phyloP scores from a whole-genome alignment of 2,888 invertebrate species.

The Andrena chrysosceles region DNA sequence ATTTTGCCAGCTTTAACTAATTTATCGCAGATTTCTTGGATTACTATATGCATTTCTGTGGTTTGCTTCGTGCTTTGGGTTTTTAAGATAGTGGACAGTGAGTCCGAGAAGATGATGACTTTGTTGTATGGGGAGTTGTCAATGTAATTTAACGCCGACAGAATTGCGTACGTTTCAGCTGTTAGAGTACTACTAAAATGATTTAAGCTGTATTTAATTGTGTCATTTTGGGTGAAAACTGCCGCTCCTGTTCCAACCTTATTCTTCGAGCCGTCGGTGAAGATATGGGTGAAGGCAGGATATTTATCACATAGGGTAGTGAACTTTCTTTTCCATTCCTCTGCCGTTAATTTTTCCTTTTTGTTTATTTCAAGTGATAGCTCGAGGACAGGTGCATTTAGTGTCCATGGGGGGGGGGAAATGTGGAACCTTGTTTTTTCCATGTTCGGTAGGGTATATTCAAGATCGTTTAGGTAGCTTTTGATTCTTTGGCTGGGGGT shows the following conservation, averaged over 20 bases:
- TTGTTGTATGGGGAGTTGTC: background rate
- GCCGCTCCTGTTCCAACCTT: background rate
- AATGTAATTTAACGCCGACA: background rate
- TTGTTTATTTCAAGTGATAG: background rate
- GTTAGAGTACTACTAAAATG: background rate
- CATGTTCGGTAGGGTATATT: background rate
- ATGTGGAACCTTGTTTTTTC: background rate
- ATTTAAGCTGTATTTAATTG: background rate
- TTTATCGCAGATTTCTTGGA: conserved; percentile 4
- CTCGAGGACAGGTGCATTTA: no score
- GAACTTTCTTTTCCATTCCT: background rate
- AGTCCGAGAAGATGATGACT: no score
- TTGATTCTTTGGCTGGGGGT: background rate
- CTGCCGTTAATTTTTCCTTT: background rate
- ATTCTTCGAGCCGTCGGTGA: background rate
- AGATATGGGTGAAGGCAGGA: background rate
- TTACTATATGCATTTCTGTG: background rate
- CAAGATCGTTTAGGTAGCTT: background rate
- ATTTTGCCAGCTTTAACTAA: background rate
- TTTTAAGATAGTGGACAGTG: background rate
- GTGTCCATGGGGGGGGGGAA: background rate
- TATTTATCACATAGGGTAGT: background rate
- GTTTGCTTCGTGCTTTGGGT: background rate
- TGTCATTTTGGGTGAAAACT: background rate
- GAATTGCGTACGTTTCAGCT: background rate